Evolutionary conservation across 2,888 invertebrate genomes (phyloP), one percentile per base, ranked within the genome.

Genomic region (Euplexia lucipara): DNA sequence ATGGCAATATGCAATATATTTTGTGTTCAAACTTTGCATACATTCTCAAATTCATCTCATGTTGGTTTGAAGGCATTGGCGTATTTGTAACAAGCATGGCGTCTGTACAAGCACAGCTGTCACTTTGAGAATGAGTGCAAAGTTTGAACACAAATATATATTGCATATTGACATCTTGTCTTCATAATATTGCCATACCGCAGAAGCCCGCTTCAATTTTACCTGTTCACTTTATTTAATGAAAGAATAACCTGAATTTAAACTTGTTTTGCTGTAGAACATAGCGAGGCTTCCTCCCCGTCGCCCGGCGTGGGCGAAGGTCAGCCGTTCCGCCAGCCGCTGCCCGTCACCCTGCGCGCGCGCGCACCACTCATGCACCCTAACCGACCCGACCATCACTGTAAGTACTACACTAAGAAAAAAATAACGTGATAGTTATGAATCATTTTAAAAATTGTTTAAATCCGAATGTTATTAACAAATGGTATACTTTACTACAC

Each of bases 251-350:
- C 6, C 26, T 66, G 3, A 20, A 35, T 12, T 35, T 0, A 4
- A 20, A 20, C 9, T 8, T 26, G 6, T 52, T 34, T n/a, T 26
- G 1, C 4, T 7, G 2, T 52, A 74, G 44, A 54, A 54, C 88
- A 89, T 71, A 59, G 8, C 39, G 93, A 86, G 26, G 70, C 62
- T 8, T 79, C 85, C 5, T 79, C 74, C 0, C 80, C 82, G 41
- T 84, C 82, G 45, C 79, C 75, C 7, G 84, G 85, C 9, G 84
- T 81, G 20, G 82, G 89, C 8, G 95, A 95, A 0, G 97, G 96
- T 44, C 96, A 96, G 62, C 97, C 96, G 34, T 97, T 97, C 90
- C 95, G 97, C 10, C 97, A 97, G 80, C 97, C 97, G 10, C 90
- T 97, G 80, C 97, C 97, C 1, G 94, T 94, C 20, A 88, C 88